Evolutionary conservation across 2,797 vertebrate species (phyloP), one percentile per base, ranked within the genome.

Genomic region (Mastacembelus armatus): DNA sequence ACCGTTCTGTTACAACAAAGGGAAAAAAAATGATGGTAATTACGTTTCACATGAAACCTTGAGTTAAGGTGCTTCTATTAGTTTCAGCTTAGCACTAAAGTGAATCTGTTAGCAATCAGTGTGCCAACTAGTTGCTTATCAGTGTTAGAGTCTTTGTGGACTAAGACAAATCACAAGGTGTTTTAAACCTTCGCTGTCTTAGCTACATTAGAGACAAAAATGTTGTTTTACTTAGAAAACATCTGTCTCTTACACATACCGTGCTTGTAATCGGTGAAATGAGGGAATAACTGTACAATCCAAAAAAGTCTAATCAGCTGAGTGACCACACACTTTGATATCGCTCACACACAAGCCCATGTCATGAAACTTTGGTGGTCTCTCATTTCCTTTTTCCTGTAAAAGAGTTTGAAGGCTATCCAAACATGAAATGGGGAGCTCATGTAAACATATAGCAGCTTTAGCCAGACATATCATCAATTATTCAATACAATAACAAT

Each of bases 111-210:
- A 90, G 91, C 93, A 92, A 92, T 90, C 91, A 81, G 90, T 78
- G 88, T 84, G 86, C 87, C 93, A 92, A 90, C 89, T 94, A 94
- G 94, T 88, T 93, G 92, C 91, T 85, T 90, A 77, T 94, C 93
- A 94, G 94, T 94, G 94, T 95, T 95, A 84, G 60, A 88, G 88
- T 91, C 93, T 94, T 93, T 94, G 88, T 93, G 91, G 66, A 92
- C 88, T 83, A 84, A 84, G 83, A 78, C 89, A 85, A 90, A 92
- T 93, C n/a, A 32, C 30, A 32, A 10, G 32, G 10, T 10, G 10
- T n/a, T n/a, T n/a, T n/a, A n/a, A n/a, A n/a, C n/a, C n/a, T n/a
- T n/a, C n/a, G n/a, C n/a, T n/a, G n/a, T n/a, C n/a, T n/a, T n/a
- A n/a, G 7, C 30, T 32, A 32, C 30, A 32, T 32, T 10, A 32